A percentile compares a stretch with the other conserved stretches of the same genome.
Conservation (phyloP, 2,888 invertebrate species). For the Mystacides longicornis region DNA sequence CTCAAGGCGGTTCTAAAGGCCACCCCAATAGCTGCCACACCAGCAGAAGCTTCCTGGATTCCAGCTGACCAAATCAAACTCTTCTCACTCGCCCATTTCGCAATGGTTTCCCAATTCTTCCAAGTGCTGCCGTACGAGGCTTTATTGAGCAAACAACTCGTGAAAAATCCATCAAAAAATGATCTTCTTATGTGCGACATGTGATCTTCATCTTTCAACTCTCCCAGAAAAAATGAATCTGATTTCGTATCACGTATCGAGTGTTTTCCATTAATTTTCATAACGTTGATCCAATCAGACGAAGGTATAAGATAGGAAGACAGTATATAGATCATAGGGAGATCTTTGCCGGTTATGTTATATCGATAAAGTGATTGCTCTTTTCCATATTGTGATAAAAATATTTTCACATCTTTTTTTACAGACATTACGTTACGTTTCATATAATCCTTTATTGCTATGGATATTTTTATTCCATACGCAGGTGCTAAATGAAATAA, state of each 20-base stretch:
- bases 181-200: constrained; percentile 44
- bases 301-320: constrained; percentile 51
- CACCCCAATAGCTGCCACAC: constrained; percentile 16
- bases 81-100: constrained; percentile 19
- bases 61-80: constrained; percentile 22
- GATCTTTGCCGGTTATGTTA: constrained; percentile 29
- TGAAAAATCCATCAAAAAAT: constrained; percentile 53
- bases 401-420: constrained; percentile 37
- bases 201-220: constrained; percentile 48
- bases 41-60: constrained; percentile 16
- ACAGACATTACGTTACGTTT: constrained; percentile 43
- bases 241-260: constrained; percentile 45
- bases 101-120: constrained; percentile 40
- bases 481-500: constrained; percentile 32
- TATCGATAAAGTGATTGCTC: constrained; percentile 51
- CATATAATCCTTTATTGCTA: constrained; percentile 52
- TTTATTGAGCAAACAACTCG: constrained; percentile 55
- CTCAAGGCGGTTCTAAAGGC: constrained; percentile 20
- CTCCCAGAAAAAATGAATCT: constrained; percentile 51
- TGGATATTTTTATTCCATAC: constrained; percentile 44
- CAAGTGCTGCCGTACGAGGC: constrained; percentile 54
- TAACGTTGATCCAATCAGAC: constrained; percentile 46
- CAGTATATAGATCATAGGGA: constrained; percentile 53
- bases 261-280: constrained; percentile 37
- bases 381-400: constrained; percentile 41